A percentile compares a stretch with the other conserved stretches of the same genome.
These are phyloP conservation scores for Isurus oxyrinchus DNA, from an alignment of 2,113 vertebrate species.

Conservation along the genomic window DNA sequence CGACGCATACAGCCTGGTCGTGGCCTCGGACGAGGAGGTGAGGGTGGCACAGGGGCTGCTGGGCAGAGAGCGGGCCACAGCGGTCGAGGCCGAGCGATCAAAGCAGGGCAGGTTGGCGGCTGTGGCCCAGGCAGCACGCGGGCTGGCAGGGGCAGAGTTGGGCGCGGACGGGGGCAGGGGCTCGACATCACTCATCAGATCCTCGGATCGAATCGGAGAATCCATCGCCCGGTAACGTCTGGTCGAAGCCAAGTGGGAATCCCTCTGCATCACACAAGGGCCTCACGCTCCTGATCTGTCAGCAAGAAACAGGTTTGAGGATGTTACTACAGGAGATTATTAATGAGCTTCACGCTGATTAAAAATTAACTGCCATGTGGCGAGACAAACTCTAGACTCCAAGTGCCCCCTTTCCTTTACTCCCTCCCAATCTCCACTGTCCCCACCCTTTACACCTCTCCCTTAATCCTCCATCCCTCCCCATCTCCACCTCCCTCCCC, in stretches of 20 bases:
- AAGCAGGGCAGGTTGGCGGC: neutral
- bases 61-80: conserved; percentile 40
- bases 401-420: neutral
- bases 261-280: neutral
- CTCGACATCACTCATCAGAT: conserved; percentile 56
- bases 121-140: neutral
- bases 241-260: neutral
- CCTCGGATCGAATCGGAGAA: conserved; percentile 43
- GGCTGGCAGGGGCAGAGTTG: conserved; percentile 37
- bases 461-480: neutral
- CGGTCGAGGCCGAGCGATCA: neutral
- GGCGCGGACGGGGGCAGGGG: conserved; percentile 43
- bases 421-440: no score
- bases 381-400: neutral
- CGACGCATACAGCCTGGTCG: conserved; percentile 58
- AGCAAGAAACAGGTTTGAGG: neutral
- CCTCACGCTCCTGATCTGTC: neutral
- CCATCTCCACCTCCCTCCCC: neutral
- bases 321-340: neutral
- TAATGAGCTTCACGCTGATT: neutral
- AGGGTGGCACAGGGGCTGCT: neutral
- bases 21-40: conserved; percentile 51
- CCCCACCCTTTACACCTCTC: no score
- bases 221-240: neutral
- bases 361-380: neutral